Percentiles rank a stretch among this genome's conserved stretches.
phyloP scores from a whole-genome alignment of 2,113 vertebrate species.

The Campylorhamphus procurvoides region DNA sequence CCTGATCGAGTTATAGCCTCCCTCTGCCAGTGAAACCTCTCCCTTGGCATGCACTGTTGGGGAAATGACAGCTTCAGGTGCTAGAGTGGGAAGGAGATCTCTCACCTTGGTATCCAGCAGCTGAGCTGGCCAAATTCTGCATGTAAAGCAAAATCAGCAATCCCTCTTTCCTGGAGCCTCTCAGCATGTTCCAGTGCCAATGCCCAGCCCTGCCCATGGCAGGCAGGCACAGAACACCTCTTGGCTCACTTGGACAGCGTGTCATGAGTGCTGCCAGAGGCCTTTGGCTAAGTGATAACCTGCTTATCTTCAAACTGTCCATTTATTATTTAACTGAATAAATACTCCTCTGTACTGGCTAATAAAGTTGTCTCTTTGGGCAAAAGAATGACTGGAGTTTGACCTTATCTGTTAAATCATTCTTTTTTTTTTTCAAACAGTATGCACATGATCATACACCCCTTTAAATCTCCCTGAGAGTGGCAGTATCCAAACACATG shows the following conservation, averaged over 20 bases:
- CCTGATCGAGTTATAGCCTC: background rate
- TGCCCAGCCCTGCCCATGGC: background rate
- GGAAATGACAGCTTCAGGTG: background rate
- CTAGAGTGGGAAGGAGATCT: background rate
- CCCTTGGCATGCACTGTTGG: background rate
- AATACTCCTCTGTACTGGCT: background rate
- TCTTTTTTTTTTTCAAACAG: background rate
- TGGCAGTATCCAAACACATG: background rate
- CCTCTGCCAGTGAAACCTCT: background rate
- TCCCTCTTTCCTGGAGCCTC: background rate
- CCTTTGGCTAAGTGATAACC: background rate
- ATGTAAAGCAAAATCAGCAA: background rate
- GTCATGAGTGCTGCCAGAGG: background rate
- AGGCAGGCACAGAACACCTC: background rate
- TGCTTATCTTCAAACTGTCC: background rate
- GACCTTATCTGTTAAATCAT: background rate
- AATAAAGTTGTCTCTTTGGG: background rate
- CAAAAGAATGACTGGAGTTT: background rate
- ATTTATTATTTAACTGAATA: background rate
- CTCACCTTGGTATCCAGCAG: rapidly evolving
- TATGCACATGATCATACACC: background rate
- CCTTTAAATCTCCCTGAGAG: background rate
- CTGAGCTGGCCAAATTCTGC: background rate
- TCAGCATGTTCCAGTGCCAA: rapidly evolving
- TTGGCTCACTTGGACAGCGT: rapidly evolving